These are phyloP conservation scores for Euplagia quadripunctaria DNA, from an alignment of 2,888 invertebrate genomes.

Conservation along the genomic window DNA sequence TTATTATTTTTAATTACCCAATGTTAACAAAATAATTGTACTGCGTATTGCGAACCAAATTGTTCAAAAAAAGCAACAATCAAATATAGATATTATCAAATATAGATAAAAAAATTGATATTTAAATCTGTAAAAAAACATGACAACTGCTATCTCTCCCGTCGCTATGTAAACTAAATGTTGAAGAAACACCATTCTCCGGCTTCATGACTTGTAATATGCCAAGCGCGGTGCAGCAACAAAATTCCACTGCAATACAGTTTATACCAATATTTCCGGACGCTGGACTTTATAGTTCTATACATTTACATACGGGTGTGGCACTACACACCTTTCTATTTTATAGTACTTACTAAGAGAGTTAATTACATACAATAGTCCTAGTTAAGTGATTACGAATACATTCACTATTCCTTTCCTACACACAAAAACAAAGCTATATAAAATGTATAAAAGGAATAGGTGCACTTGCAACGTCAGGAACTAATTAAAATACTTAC, in stretches of 20 bases:
- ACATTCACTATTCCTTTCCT: too few relatives aligned
- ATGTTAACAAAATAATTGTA: too few relatives aligned
- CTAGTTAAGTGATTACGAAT: too few relatives aligned
- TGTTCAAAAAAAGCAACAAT: background rate
- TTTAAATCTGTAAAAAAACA: background rate
- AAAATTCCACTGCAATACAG: conserved; percentile 12
- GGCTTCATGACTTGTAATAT: conserved; percentile 16
- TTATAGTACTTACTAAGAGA: background rate
- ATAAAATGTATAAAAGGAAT: too few relatives aligned
- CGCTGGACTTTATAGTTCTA: background rate
- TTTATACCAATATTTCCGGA: conserved; percentile 2
- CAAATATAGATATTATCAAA: background rate
- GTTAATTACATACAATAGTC: background rate
- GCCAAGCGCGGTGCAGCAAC: conserved; percentile 43
- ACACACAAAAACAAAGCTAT: too few relatives aligned
- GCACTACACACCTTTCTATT: background rate
- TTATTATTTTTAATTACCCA: too few relatives aligned
- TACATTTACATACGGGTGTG: background rate
- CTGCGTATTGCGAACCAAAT: too few relatives aligned
- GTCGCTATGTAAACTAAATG: background rate
- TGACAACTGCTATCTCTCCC: background rate
- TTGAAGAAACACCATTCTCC: conserved; percentile 1
- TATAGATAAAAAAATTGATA: background rate
- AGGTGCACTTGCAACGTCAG: too few relatives aligned
- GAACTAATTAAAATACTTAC: too few relatives aligned